These are phyloP conservation scores for Tanytarsus gracilentus DNA, from an alignment of 2,888 invertebrate species.

Conservation along the genomic window DNA sequence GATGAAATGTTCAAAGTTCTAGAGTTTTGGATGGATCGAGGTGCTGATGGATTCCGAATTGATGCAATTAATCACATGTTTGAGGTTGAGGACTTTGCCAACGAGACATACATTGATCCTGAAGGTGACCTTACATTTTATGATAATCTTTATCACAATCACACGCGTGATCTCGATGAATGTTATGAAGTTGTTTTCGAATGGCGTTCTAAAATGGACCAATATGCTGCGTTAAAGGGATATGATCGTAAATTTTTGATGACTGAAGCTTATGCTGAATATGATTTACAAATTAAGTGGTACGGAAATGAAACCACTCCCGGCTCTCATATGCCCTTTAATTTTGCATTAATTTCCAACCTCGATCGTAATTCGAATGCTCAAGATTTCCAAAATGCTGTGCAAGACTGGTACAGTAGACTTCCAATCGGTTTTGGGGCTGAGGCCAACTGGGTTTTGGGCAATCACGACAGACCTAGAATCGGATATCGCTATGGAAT, in stretches of 20 bases:
- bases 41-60: constrained; percentile 79
- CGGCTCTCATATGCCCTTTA: constrained; percentile 69
- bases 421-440: constrained; percentile 57
- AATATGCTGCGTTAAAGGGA: constrained; percentile 42
- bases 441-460: constrained; percentile 70
- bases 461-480: constrained; percentile 68
- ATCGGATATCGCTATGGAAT: constrained; percentile 60
- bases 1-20: constrained; percentile 57
- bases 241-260: constrained; percentile 48
- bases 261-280: constrained; percentile 62
- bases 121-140: constrained; percentile 46
- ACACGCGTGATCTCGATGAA: constrained; percentile 52
- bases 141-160: constrained; percentile 51
- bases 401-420: constrained; percentile 56
- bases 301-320: constrained; percentile 47
- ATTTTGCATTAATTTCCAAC: constrained; percentile 62
- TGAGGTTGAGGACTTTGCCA: constrained; percentile 48
- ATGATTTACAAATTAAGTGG: constrained; percentile 53
- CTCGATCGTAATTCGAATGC: constrained; percentile 51
- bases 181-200: constrained; percentile 57
- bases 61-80: constrained; percentile 62
- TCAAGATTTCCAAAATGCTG: constrained; percentile 49
- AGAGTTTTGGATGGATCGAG: constrained; percentile 71
- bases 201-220: constrained; percentile 54
- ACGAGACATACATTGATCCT: constrained; percentile 49